Base-by-base conservation (phyloP, 2,888 invertebrate species). In the Melieria omissa region DNA sequence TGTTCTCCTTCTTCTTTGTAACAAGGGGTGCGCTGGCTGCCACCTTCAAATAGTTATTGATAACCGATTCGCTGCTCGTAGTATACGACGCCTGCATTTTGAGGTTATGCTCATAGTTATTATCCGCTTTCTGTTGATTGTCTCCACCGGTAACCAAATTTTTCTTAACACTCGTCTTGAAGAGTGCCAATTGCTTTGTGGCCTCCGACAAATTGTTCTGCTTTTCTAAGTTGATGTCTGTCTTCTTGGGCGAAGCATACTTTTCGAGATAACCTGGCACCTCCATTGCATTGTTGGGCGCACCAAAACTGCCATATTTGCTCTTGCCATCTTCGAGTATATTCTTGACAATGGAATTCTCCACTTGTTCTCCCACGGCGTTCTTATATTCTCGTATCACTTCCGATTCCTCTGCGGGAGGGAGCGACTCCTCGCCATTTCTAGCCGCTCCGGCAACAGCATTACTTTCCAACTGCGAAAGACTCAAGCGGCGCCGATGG, bases 371-470 rank as follows among this genome's bases (percentile, higher is more conserved):
- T 0, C 80, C 82, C 29, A 85, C 80, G 0, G 78, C 82, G 75
- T 83, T 83, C 73, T 85, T 86, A 70, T 85, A 85, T 65, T 85
- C 84, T 6, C 84, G 75, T n/a, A 86, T 85, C 5, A 86, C 86
- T 65, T 65, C 45, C 3, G 60, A 60, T 44, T 66, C 65, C 10
- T 66, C 71, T 1, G 52, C 9, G 10, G 4, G 10, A 4, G 76
- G 74, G 0, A 61, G 14, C 0, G 72, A n/a, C 61, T 76, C 78
- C 1, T 65, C 16, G 29, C 29, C 29, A 29, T 29, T 29, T 2
- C 29, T 29, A 29, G 29, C 29, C 3, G 52, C 12, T 5, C 14
- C 44, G 12, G 14, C 45, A 46, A 14, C 46, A 5, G 55, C 47
- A 52, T 72, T 14, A 2, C 76, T 65, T 14, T 58, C 63, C 0